A percentile compares a stretch with the other conserved stretches of the same genome.
Evolutionary conservation across 2,888 invertebrate species (phyloP).

Genomic region (Desoria tigrina): DNA sequence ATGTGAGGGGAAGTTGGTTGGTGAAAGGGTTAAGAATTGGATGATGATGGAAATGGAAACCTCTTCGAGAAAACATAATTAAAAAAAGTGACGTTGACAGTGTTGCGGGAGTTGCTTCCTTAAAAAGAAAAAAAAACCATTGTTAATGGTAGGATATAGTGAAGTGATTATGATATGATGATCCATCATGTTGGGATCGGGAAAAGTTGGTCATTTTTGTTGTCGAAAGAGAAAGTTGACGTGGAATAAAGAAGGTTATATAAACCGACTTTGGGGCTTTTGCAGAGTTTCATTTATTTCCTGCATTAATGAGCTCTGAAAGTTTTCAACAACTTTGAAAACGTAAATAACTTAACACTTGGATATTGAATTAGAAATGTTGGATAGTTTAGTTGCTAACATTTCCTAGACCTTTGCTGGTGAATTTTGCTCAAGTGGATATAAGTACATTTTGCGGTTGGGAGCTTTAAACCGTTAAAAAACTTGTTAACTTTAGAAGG

Average conservation of each 20-base stretch:
- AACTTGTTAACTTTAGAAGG: too few species aligned
- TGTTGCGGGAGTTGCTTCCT: constrained; percentile 1
- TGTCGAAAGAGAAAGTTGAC: constrained; percentile 2
- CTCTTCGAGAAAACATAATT: neutral
- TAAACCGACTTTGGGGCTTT: neutral
- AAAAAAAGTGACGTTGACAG: constrained; percentile 5
- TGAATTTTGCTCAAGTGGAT: too few species aligned
- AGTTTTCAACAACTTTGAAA: too few species aligned
- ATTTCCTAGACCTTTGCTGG: too few species aligned
- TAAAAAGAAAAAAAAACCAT: neutral
- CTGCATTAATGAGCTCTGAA: too few species aligned
- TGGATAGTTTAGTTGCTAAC: too few species aligned
- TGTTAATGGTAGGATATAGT: neutral
- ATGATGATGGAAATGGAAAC: neutral
- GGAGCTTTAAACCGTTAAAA: too few species aligned
- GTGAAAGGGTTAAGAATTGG: too few species aligned
- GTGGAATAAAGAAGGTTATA: constrained; percentile 3
- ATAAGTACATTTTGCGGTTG: too few species aligned
- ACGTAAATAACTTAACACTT: too few species aligned
- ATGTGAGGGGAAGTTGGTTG: neutral
- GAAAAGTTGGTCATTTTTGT: constrained; percentile 1
- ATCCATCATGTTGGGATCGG: neutral
- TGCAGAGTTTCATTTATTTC: too few species aligned
- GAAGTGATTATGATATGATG: neutral
- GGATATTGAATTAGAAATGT: too few species aligned